Conservation (phyloP, 2,888 invertebrate genomes). For the Hirtodrosophila cameraria region DNA sequence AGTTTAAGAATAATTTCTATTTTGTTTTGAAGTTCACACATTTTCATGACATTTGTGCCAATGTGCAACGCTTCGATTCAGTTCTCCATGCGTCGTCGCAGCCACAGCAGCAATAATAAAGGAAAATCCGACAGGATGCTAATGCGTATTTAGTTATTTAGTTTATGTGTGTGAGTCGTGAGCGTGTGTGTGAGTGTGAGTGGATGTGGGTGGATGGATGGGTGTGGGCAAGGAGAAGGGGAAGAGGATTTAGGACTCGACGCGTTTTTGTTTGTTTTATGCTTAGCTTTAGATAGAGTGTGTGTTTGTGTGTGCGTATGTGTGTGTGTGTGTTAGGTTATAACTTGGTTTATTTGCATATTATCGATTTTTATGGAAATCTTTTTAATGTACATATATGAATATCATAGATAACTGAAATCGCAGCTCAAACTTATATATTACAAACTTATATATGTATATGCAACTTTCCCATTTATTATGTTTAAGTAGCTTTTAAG, state of each 20-base stretch:
- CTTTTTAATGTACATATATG: conserved; percentile 8
- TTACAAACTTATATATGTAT: conserved; percentile 26
- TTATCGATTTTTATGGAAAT: conserved; percentile 65
- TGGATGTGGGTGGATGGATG: conserved; percentile 14
- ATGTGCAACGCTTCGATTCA: conserved; percentile 32
- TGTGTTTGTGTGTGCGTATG: conserved; percentile 2
- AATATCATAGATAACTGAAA: background rate
- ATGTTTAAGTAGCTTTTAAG: conserved; percentile 66
- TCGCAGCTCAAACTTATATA: background rate
- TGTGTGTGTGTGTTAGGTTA: conserved; percentile 18
- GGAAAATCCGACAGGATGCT: conserved; percentile 77
- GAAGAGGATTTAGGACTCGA: conserved; percentile 24
- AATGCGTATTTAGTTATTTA: conserved; percentile 79
- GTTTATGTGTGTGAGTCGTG: conserved; percentile 44
- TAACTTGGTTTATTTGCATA: conserved; percentile 66
- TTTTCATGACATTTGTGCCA: background rate
- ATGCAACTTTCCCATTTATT: background rate
- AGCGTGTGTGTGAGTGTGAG: background rate
- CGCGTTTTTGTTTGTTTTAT: conserved; percentile 63
- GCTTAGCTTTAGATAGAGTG: conserved; percentile 29
- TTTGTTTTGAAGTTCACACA: background rate
- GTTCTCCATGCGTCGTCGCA: conserved; percentile 37
- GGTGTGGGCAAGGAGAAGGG: conserved; percentile 1
- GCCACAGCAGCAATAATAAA: conserved; percentile 64
- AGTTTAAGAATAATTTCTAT: background rate